phyloP scores from a whole-genome alignment of 2,113 vertebrate species.

The Calcarius ornatus region DNA sequence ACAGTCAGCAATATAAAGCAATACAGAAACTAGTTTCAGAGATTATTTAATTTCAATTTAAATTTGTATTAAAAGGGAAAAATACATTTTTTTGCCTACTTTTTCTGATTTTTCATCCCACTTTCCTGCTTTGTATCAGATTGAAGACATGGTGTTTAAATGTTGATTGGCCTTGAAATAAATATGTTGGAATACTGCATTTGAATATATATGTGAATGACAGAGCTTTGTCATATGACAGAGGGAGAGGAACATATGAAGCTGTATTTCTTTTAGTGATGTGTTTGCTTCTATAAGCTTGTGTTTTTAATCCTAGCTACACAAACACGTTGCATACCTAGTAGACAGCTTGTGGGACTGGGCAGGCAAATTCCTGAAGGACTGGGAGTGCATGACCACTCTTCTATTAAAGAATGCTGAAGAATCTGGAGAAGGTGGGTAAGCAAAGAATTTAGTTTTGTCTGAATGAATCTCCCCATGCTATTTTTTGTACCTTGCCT shows the following conservation, averaged over 20 bases:
- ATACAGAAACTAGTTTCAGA: neutral
- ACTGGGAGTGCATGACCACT: constrained; percentile 84
- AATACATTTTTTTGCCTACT: neutral
- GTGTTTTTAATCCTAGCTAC: constrained; percentile 75
- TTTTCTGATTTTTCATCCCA: neutral
- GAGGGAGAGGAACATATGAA: neutral
- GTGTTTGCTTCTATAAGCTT: neutral
- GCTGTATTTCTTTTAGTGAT: neutral
- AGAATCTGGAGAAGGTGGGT: constrained; percentile 68
- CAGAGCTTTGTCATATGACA: neutral
- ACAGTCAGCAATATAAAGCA: neutral
- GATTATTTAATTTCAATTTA: neutral
- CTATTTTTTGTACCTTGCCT: neutral
- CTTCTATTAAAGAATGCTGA: constrained; percentile 75
- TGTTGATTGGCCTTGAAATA: neutral
- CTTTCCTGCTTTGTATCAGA: neutral
- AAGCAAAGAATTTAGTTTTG: neutral
- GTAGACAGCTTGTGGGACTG: constrained; percentile 93
- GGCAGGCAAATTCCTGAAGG: constrained; percentile 81
- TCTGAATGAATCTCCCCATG: neutral
- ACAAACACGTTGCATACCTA: constrained; percentile 85
- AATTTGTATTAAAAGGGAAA: neutral
- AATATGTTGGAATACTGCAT: neutral
- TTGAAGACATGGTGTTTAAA: neutral
- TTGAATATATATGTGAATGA: neutral